A percentile compares a stretch with the other conserved stretches of the same genome.
Evolutionary conservation across 2,888 invertebrate genomes (phyloP).

Genomic region (Eugnorisma glareosa): DNA sequence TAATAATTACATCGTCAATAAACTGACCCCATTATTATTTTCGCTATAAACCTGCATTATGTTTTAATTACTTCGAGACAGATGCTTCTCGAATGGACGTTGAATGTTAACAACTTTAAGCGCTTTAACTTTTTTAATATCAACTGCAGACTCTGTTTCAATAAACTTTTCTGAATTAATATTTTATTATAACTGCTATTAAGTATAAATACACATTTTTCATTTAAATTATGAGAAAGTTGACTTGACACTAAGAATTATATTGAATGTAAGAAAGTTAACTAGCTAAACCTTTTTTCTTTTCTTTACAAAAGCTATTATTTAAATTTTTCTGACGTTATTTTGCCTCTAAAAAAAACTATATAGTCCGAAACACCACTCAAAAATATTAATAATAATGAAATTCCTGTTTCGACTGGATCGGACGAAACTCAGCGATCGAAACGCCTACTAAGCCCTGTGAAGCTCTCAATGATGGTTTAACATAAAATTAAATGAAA

Average conservation of each 20-base stretch:
- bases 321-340: too few relatives aligned
- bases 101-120: conserved; percentile 27
- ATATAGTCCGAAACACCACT: too few relatives aligned
- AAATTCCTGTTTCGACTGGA: too few relatives aligned
- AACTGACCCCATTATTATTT: neutral
- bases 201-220: neutral
- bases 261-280: neutral
- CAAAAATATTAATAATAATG: too few relatives aligned
- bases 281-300: neutral
- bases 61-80: conserved; percentile 18
- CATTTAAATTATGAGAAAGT: neutral
- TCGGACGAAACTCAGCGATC: too few relatives aligned
- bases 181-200: conserved; percentile 8
- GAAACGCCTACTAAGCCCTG: too few relatives aligned
- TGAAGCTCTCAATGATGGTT: neutral
- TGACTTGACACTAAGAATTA: neutral
- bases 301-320: too few relatives aligned
- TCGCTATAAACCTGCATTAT: neutral
- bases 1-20: neutral
- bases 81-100: conserved; percentile 10
- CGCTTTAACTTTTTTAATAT: conserved; percentile 52
- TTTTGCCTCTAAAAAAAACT: too few relatives aligned
- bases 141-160: conserved; percentile 32
- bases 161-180: neutral
- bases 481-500: neutral